Base-by-base conservation (phyloP, 2,888 invertebrate species). In the Coremacera marginata region DNA sequence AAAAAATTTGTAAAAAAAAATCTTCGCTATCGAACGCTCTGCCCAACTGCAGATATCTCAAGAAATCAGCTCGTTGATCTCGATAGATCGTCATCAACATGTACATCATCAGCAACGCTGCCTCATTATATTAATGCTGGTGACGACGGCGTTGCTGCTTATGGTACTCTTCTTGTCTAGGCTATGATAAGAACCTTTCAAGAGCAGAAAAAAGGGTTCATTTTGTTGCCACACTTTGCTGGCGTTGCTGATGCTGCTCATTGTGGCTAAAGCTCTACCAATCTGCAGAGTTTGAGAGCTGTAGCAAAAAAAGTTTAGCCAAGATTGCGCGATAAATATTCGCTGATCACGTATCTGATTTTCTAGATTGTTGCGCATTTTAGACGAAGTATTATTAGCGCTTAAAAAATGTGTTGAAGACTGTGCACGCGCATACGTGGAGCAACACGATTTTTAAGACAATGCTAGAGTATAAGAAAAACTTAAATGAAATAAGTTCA, bases 291-390 rank as follows among this genome's bases (percentile, higher is more conserved):
- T n/a, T 27, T 27, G 19, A 25, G 25, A 62, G 31, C 16, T 16
- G 4, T n/a, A 22, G 9, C 4, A 8, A 62, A 25, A 25, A 62
- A 27, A 16, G 31, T 19, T 5, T 63, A 52, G 16, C 44, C n/a
- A 52, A 74, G 74, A 74, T 74, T 78, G 75, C 68, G 75, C 80
- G 82, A 82, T 82, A 82, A 82, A 80, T 82, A 81, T 81, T 81
- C 81, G 70, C 76, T 79, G 82, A 82, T 82, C 82, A 82, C 82
- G 82, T 82, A 82, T 81, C 82, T 80, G 80, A 80, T 80, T 63
- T 60, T 72, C 72, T 72, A 49, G 75, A 70, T 75, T 75, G 60
- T 49, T 68, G 55, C 60, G 44, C 60, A 55, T 65, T 55, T 16
- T 16, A 34, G 74, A 34, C 25, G 25, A 37, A 22, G 37, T 67